Conservation (phyloP, 1,140 invertebrate species). For the Bombyx mandarina region DNA sequence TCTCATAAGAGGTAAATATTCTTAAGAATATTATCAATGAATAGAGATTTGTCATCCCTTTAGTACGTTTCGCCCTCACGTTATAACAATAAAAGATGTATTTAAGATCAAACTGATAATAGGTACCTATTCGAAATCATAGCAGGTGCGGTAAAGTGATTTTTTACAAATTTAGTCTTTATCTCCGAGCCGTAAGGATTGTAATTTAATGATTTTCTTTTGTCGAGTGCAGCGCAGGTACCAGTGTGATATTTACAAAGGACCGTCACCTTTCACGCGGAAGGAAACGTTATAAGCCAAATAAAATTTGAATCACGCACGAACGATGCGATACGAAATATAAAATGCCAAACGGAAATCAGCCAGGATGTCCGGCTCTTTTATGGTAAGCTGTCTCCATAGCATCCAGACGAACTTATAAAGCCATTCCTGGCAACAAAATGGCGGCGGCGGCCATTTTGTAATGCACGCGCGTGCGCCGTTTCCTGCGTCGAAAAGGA, state of each 20-base stretch:
- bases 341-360: conserved; percentile 36
- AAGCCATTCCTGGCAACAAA: conserved; percentile 21
- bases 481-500: conserved; percentile 62
- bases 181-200: no score
- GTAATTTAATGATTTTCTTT: no score
- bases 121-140: no score
- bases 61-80: no score
- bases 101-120: no score
- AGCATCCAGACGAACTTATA: conserved; percentile 51
- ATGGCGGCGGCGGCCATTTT: conserved; percentile 45
- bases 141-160: no score
- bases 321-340: conserved; percentile 25
- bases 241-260: conserved; percentile 2
- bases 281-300: conserved; percentile 12
- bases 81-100: no score
- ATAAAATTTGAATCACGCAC: conserved; percentile 39
- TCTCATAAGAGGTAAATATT: no score
- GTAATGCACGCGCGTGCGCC: conserved; percentile 49
- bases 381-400: conserved; percentile 57
- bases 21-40: no score
- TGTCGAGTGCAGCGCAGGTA: neutral
- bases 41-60: no score
- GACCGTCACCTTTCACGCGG: conserved; percentile 15
- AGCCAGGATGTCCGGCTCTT: conserved; percentile 54
- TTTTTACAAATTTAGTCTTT: no score